Evolutionary conservation across 2,888 invertebrate genomes (phyloP), one percentile per base, ranked within the genome.

Genomic region (Trichacis sp.): DNA sequence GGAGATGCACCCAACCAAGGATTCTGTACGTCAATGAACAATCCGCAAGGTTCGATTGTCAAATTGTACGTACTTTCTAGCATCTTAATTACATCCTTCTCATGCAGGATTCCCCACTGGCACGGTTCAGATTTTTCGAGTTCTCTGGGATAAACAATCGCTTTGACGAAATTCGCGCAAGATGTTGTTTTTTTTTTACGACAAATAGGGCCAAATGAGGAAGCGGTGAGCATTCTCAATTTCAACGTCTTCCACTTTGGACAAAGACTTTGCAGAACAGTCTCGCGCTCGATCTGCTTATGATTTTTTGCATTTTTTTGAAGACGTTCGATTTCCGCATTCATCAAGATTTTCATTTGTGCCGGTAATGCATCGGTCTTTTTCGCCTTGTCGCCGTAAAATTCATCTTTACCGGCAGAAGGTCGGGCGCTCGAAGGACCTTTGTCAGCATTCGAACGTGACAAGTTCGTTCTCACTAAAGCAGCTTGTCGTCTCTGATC

Each of bases 1-100:
- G 68, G 64, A n/a, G 64, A 53, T 12, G 68, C 68, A 18, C 68
- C 68, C 12, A 64, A 48, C 19, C 24, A 61, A 14, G 61, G 58
- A 45, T 49, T 49, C 20, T 55, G 43, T 24, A 9, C 24, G 52
- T 68, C 68, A 24, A 68, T 51, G 29, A 68, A 68, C 4, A 42
- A 15, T 42, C 42, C 42, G 17, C 42, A 42, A 3, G 42, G 42
- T 8, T 17, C 17, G 6, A 42, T 42, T 17, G 3, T 17, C n/a
- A 17, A 11, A 1, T 17, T 17, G 8, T 11, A n/a, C 2, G 4
- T 2, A 12, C 5, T 15, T 5, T 6, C 14, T 4, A 42, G 18
- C n/a, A 12, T 2, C 3, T 12, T 15, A 2, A 5, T 42, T 5
- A 14, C 42, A 11, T 12, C 11, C 2, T 15, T 9, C 9, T 42